Conservation (phyloP, 2,888 invertebrate genomes). For the Sipunculus nudus region DNA sequence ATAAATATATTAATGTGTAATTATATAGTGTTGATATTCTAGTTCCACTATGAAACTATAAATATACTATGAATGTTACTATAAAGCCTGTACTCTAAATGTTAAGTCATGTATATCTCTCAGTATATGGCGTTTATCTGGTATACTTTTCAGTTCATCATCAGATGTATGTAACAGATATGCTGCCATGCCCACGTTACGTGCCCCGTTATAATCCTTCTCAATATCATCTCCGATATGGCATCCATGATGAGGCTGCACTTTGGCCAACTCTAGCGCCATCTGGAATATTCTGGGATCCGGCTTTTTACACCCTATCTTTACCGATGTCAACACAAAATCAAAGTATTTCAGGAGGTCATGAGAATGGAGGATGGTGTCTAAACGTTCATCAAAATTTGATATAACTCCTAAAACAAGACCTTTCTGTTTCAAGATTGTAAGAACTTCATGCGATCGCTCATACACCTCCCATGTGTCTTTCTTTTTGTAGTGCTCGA, state of each 20-base stretch:
- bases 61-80: no score
- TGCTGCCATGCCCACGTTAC: constrained; percentile 80
- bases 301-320: constrained; percentile 80
- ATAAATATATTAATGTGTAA: no score
- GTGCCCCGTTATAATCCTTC: constrained; percentile 83
- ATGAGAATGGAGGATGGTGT: constrained; percentile 75
- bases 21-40: no score
- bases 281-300: constrained; percentile 76
- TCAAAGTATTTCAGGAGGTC: constrained; percentile 78
- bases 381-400: constrained; percentile 86
- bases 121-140: no score
- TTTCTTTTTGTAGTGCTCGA: no score
- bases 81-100: no score
- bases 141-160: no score
- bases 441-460: no score
- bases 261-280: constrained; percentile 71
- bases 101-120: no score
- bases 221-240: constrained; percentile 84
- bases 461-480: neutral
- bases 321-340: constrained; percentile 83
- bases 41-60: no score
- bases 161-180: no score
- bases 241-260: constrained; percentile 73
- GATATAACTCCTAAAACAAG: constrained; percentile 79
- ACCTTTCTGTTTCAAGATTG: constrained; percentile 37